Evolutionary conservation across 2,113 vertebrate species (phyloP).

Genomic region (Dasyprocta punctata): DNA sequence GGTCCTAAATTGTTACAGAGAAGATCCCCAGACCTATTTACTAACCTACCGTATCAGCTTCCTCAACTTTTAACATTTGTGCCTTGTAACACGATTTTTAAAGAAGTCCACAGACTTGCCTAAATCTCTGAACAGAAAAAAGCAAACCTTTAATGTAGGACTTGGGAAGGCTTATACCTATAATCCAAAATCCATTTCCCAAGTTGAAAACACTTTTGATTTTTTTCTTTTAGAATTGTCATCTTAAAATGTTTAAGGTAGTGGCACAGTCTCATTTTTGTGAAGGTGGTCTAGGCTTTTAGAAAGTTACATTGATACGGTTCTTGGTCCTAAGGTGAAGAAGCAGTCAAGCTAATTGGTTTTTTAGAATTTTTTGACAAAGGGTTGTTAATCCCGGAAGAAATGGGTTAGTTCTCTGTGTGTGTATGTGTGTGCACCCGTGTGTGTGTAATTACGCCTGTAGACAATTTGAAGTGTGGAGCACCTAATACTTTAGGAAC

Average conservation of each 20-base stretch:
- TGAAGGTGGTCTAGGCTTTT: not conserved
- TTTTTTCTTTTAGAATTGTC: not conserved
- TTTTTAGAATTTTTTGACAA: not conserved
- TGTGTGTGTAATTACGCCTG: not conserved
- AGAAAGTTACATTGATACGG: not conserved
- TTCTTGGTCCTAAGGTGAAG: not conserved
- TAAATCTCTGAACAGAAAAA: not conserved
- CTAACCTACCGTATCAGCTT: not conserved
- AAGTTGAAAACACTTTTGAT: conserved; percentile 5
- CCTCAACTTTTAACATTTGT: not conserved
- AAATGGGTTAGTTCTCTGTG: not conserved
- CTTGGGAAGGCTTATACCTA: not conserved
- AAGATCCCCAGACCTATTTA: not conserved
- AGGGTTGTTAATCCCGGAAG: not conserved
- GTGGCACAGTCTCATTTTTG: not conserved
- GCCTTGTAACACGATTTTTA: not conserved
- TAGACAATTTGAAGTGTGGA: not conserved
- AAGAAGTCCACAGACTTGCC: not conserved
- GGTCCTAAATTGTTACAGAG: not conserved
- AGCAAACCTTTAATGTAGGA: not conserved
- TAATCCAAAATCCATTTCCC: conserved; percentile 13
- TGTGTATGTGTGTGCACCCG: not conserved
- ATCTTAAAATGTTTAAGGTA: conserved; percentile 5
- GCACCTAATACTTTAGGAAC: not conserved
- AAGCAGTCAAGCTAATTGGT: not conserved